Conservation (phyloP, 2,888 invertebrate species). For the Melipona bicolor region DNA sequence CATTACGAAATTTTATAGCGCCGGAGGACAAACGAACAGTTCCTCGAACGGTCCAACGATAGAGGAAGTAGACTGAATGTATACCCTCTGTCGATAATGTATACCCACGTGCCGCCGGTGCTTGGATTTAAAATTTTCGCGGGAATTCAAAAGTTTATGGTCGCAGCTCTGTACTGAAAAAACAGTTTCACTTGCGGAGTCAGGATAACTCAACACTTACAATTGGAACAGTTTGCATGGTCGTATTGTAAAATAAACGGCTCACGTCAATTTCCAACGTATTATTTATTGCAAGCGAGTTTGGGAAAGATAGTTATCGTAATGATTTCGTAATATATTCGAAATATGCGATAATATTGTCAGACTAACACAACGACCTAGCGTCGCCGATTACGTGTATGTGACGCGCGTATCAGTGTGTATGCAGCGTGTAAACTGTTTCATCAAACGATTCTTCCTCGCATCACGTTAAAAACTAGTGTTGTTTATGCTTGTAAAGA, state of each 20-base stretch:
- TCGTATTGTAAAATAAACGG: conserved; percentile 18
- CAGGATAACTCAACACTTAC: background rate
- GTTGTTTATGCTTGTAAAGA: conserved; percentile 56
- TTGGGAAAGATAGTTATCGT: conserved; percentile 82
- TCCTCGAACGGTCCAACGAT: conserved; percentile 91
- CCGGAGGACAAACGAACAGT: conserved; percentile 14
- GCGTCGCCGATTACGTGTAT: conserved; percentile 71
- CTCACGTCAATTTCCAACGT: conserved; percentile 76
- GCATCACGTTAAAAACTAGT: conserved; percentile 71
- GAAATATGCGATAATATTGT: conserved; percentile 79
- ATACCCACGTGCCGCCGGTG: background rate
- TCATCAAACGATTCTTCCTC: conserved; percentile 65
- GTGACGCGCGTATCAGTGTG: conserved; percentile 65
- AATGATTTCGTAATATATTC: conserved; percentile 81
- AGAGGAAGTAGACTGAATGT: conserved; percentile 89
- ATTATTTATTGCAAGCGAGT: conserved; percentile 83
- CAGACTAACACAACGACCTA: conserved; percentile 78
- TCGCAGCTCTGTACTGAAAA: background rate
- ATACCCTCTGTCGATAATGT: conserved; percentile 16
- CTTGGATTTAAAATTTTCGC: background rate
- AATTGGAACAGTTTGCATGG: background rate
- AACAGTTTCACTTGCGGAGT: background rate
- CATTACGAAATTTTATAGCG: conserved; percentile 50
- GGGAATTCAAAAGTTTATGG: background rate
- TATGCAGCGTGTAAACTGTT: conserved; percentile 55